A percentile compares a stretch with the other conserved stretches of the same genome.
Evolutionary conservation across 2,888 invertebrate species (phyloP).

Genomic region (Diadegma fenestrale): DNA sequence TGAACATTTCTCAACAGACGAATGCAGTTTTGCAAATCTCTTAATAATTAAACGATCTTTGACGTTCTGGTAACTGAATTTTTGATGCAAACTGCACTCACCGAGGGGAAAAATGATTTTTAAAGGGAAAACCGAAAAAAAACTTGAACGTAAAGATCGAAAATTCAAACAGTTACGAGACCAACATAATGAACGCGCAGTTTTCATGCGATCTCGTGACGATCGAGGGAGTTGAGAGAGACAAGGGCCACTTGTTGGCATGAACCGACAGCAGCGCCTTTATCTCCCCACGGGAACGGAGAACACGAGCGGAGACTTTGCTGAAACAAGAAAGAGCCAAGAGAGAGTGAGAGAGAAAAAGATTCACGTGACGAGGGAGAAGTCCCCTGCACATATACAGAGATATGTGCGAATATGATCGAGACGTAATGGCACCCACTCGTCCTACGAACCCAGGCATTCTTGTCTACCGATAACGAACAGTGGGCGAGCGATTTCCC

Average conservation of each 20-base stretch:
- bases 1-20: neutral
- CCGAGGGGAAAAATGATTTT: neutral
- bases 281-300: conserved; percentile 46
- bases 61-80: neutral
- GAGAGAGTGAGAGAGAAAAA: conserved; percentile 45
- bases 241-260: conserved; percentile 72
- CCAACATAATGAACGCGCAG: conserved; percentile 4
- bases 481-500: conserved; percentile 46
- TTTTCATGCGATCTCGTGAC: conserved; percentile 40
- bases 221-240: conserved; percentile 62
- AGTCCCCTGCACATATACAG: conserved; percentile 9
- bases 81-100: neutral
- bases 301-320: conserved; percentile 35
- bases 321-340: conserved; percentile 9
- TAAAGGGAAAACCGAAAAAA: neutral
- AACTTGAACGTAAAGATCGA: neutral
- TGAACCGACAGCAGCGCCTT: conserved; percentile 55
- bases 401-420: neutral
- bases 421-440: conserved; percentile 37
- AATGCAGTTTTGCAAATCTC: neutral
- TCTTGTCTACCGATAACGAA: conserved; percentile 62
- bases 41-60: neutral
- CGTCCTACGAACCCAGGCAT: conserved; percentile 38
- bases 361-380: conserved; percentile 59
- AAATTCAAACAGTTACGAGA: conserved; percentile 2